phyloP scores from a whole-genome alignment of 2,888 invertebrate genomes.

The Steinernema hermaphroditum region DNA sequence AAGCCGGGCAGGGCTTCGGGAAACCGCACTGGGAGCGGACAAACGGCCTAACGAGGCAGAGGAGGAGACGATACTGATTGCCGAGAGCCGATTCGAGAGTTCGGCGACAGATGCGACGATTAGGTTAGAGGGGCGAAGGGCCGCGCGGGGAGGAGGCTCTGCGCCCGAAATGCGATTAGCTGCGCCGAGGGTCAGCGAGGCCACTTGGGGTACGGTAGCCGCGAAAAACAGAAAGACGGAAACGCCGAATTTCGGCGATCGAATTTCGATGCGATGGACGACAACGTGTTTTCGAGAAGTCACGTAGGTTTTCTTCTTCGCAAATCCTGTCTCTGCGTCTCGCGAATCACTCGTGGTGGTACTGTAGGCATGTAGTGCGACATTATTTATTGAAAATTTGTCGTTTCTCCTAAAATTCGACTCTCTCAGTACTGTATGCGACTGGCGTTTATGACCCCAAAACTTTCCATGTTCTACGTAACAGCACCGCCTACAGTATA shows the following conservation, averaged over 20 bases:
- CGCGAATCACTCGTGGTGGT: too few relatives aligned
- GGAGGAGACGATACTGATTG: slow-evolving; percentile 27
- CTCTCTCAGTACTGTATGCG: too few relatives aligned
- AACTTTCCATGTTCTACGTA: too few relatives aligned
- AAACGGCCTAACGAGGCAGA: slow-evolving; percentile 30
- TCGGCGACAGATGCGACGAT: slow-evolving; percentile 29
- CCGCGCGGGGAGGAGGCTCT: slow-evolving; percentile 20
- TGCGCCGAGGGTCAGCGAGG: slow-evolving; percentile 10
- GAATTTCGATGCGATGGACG: slow-evolving; percentile 9
- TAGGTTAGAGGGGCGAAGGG: slow-evolving; percentile 25
- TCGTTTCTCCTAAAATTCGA: too few relatives aligned
- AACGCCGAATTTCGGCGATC: not conserved
- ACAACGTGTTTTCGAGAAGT: not conserved
- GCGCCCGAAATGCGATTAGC: slow-evolving; percentile 29
- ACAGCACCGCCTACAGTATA: too few relatives aligned
- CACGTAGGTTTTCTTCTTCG: too few relatives aligned
- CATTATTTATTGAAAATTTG: too few relatives aligned
- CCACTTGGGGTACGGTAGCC: slow-evolving; percentile 10
- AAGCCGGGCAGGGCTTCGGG: not conserved
- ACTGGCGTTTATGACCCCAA: too few relatives aligned
- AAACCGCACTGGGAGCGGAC: slow-evolving; percentile 16
- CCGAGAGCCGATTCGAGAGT: slow-evolving; percentile 25
- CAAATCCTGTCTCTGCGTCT: too few relatives aligned
- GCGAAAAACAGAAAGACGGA: slow-evolving; percentile 21
- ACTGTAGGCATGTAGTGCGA: too few relatives aligned